A percentile compares a stretch with the other conserved stretches of the same genome.
Evolutionary conservation across 2,113 vertebrate species (phyloP).

Genomic region (Xenopus borealis): DNA sequence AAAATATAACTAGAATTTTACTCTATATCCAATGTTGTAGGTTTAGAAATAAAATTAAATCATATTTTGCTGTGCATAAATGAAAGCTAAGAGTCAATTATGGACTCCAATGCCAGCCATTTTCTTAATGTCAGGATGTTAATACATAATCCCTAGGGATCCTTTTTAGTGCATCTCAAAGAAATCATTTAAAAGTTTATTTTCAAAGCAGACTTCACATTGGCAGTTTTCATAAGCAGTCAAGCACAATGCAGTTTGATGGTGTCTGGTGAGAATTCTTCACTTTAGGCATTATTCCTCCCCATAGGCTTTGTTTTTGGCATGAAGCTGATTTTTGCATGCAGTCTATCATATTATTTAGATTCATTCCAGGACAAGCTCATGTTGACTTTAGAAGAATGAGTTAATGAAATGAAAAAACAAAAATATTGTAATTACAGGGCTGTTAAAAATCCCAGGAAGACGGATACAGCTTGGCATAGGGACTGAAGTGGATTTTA

Average conservation of each 20-base stretch:
- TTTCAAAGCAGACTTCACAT: slow-evolving; percentile 19
- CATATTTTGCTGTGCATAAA: too few relatives aligned
- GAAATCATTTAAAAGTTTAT: slow-evolving; percentile 6
- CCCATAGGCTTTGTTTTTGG: slow-evolving; percentile 19
- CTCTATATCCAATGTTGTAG: too few relatives aligned
- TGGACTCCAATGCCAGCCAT: too few relatives aligned
- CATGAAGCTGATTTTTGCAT: slow-evolving; percentile 4
- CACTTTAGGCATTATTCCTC: slow-evolving; percentile 27
- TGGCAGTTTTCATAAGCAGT: background rate
- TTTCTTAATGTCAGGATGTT: background rate
- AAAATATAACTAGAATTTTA: too few relatives aligned
- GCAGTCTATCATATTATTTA: slow-evolving; percentile 4
- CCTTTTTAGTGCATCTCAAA: background rate
- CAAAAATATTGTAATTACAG: too few relatives aligned
- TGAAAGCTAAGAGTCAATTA: too few relatives aligned
- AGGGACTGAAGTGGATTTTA: too few relatives aligned
- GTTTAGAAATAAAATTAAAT: too few relatives aligned
- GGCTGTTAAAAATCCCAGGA: too few relatives aligned
- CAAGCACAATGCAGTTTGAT: slow-evolving; percentile 25
- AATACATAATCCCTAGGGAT: background rate
- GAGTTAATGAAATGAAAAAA: background rate
- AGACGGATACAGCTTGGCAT: too few relatives aligned
- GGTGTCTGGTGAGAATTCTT: slow-evolving; percentile 26
- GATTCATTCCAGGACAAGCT: background rate
- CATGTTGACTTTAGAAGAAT: too few relatives aligned